Percentiles rank a stretch among this genome's conserved stretches.
These are phyloP conservation scores for Papilio xuthus DNA, from an alignment of 1,140 invertebrate species.

Conservation along the genomic window DNA sequence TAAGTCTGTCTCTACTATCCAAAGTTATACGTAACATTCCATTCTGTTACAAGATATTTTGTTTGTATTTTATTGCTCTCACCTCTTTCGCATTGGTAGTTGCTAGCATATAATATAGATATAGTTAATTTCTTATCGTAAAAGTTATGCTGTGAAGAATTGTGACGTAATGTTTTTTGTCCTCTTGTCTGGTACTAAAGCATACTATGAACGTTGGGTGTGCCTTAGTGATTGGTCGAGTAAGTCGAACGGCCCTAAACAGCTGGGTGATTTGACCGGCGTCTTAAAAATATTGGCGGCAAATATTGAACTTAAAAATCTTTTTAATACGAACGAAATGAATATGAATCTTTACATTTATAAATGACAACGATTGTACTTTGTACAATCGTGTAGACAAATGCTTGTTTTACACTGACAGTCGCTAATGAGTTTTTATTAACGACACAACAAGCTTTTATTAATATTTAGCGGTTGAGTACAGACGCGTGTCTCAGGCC, in stretches of 20 bases:
- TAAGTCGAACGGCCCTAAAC: too few relatives aligned
- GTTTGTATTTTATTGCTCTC: not conserved
- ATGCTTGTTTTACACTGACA: not conserved
- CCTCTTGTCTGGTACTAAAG: too few relatives aligned
- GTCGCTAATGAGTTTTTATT: conserved; percentile 24
- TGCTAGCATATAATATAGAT: not conserved
- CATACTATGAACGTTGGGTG: too few relatives aligned
- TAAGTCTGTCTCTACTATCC: conserved; percentile 10
- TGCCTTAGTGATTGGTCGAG: too few relatives aligned
- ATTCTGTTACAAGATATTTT: conserved; percentile 7
- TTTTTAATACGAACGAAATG: too few relatives aligned
- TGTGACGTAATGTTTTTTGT: not conserved
- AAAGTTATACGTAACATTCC: not conserved
- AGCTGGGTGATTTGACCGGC: too few relatives aligned
- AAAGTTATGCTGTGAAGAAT: not conserved
- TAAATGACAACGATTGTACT: too few relatives aligned
- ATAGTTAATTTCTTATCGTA: not conserved
- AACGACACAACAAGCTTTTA: conserved; percentile 30
- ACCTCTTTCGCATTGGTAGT: not conserved
- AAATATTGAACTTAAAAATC: too few relatives aligned
- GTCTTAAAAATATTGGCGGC: too few relatives aligned
- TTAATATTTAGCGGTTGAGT: conserved; percentile 29
- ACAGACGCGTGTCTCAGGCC: not conserved
- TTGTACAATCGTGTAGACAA: not conserved
- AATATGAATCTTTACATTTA: too few relatives aligned